Evolutionary conservation across 2,888 invertebrate genomes (phyloP).

Genomic region (Macaria liturata): DNA sequence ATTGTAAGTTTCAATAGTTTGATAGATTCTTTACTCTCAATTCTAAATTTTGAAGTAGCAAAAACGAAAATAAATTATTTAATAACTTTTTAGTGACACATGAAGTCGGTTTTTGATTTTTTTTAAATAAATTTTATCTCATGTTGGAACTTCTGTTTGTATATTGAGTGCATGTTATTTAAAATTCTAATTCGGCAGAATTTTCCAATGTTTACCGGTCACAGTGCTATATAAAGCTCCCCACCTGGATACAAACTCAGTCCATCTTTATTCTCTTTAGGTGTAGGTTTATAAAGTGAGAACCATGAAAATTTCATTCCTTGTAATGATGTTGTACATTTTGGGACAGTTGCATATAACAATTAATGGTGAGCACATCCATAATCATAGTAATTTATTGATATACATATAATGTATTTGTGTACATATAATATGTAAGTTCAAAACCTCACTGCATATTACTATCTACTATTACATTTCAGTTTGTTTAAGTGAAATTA

Average conservation of each 20-base stretch:
- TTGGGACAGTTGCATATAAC: slow-evolving; percentile 2
- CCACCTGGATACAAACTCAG: neutral
- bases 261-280: neutral
- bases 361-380: neutral
- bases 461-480: too few relatives aligned
- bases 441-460: too few relatives aligned
- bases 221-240: neutral
- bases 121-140: too few relatives aligned
- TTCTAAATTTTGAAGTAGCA: too few relatives aligned
- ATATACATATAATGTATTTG: too few relatives aligned
- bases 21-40: too few relatives aligned
- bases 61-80: too few relatives aligned
- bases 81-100: too few relatives aligned
- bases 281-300: neutral
- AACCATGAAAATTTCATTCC: neutral
- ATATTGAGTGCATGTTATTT: slow-evolving; percentile 9
- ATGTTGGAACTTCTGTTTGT: slow-evolving; percentile 4
- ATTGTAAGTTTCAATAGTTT: too few relatives aligned
- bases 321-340: neutral
- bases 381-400: neutral
- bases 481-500: too few relatives aligned
- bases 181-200: slow-evolving; percentile 5
- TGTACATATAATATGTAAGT: too few relatives aligned
- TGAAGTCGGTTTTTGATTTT: too few relatives aligned
- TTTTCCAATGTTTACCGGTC: neutral